Conservation (phyloP, 2,797 vertebrate genomes). For the Enteromius afrohamiltoni region DNA sequence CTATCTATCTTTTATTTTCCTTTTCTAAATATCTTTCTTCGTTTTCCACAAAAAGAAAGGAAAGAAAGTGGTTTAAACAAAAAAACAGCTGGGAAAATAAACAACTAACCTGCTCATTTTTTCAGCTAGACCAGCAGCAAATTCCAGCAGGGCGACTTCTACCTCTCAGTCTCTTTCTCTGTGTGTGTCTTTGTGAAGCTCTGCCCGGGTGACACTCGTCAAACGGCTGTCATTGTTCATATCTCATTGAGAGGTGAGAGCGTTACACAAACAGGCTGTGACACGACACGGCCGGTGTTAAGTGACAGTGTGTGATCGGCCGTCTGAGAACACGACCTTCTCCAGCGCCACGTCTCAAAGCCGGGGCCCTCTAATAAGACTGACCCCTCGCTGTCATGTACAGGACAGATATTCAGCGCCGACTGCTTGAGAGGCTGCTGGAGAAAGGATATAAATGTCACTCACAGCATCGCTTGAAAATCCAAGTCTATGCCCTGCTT, state of each 20-base stretch:
- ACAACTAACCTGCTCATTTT: neutral
- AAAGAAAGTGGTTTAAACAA: neutral
- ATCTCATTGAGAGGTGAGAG: slow-evolving; percentile 52
- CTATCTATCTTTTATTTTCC: neutral
- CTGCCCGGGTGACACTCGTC: slow-evolving; percentile 50
- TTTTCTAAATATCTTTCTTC: neutral
- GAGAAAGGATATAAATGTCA: slow-evolving; percentile 37
- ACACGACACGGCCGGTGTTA: slow-evolving; percentile 59
- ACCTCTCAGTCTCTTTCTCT: neutral
- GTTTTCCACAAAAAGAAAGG: neutral
- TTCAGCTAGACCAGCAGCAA: slow-evolving; percentile 8
- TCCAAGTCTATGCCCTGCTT: neutral
- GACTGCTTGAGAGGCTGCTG: neutral
- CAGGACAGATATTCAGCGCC: slow-evolving; percentile 11
- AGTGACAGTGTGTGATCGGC: slow-evolving; percentile 51
- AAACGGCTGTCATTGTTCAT: slow-evolving; percentile 58
- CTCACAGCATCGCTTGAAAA: slow-evolving; percentile 28
- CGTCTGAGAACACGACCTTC: slow-evolving; percentile 51
- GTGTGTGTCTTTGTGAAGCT: slow-evolving; percentile 5
- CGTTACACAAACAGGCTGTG: slow-evolving; percentile 51
- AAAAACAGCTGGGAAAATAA: neutral
- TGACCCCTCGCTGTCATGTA: slow-evolving; percentile 58
- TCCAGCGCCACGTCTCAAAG: slow-evolving; percentile 8
- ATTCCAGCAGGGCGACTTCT: slow-evolving; percentile 15
- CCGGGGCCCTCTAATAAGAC: slow-evolving; percentile 56